Evolutionary conservation across 2,888 invertebrate genomes (phyloP).

Genomic region (Eristalis pertinax): DNA sequence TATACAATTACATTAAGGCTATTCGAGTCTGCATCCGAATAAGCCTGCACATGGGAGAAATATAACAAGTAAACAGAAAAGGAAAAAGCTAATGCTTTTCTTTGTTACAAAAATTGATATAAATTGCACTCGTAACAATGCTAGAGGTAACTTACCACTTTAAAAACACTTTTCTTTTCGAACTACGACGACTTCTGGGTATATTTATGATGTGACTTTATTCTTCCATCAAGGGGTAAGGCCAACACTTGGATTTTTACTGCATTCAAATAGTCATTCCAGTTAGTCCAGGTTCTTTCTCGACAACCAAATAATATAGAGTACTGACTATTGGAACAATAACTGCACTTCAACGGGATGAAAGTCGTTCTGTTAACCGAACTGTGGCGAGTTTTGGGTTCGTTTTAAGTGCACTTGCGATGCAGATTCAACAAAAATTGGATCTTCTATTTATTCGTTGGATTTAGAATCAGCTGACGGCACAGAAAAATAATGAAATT

Average conservation of each 20-base stretch:
- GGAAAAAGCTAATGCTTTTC: slow-evolving; percentile 42
- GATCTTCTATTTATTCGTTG: slow-evolving; percentile 23
- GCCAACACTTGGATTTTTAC: slow-evolving; percentile 38
- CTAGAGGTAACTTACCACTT: slow-evolving; percentile 51
- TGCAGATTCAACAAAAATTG: background rate
- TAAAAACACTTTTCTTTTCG: slow-evolving; percentile 37
- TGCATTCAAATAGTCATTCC: slow-evolving; percentile 3
- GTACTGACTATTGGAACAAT: slow-evolving; percentile 39
- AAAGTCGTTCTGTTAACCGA: slow-evolving; percentile 46
- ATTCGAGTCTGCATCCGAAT: background rate
- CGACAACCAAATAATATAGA: slow-evolving; percentile 4
- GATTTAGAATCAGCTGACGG: slow-evolving; percentile 12
- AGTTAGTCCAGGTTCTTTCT: slow-evolving; percentile 20
- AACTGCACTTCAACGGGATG: slow-evolving; percentile 63
- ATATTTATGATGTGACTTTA: slow-evolving; percentile 39
- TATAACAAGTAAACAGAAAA: slow-evolving; percentile 67
- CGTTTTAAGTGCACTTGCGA: slow-evolving; percentile 41
- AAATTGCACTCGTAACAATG: slow-evolving; percentile 23
- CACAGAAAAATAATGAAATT: slow-evolving; percentile 20
- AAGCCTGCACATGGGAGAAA: slow-evolving; percentile 52
- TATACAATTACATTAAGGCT: background rate
- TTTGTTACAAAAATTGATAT: slow-evolving; percentile 41
- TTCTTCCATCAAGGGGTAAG: slow-evolving; percentile 53
- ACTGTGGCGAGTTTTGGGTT: background rate
- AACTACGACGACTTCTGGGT: slow-evolving; percentile 41